These are phyloP conservation scores for Brachionichthys hirsutus DNA, from an alignment of 2,113 vertebrate species.

Conservation along the genomic window DNA sequence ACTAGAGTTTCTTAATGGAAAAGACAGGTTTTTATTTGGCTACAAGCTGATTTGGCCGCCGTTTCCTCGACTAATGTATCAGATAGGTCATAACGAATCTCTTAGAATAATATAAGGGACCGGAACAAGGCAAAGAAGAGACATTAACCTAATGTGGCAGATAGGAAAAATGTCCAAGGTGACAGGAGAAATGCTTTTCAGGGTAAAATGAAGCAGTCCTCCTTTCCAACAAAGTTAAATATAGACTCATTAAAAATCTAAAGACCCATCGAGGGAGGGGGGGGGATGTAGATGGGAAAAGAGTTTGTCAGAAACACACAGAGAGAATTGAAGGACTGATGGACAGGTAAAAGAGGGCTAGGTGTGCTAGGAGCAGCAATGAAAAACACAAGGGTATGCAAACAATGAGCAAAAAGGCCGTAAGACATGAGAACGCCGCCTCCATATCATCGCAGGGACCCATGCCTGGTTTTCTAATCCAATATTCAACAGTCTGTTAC, in stretches of 20 bases:
- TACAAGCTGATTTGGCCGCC: conserved; percentile 44
- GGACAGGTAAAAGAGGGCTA: conserved; percentile 48
- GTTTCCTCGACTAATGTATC: conserved; percentile 64
- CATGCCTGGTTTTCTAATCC: conserved; percentile 32
- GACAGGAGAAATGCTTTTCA: conserved; percentile 62
- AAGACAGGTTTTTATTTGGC: conserved; percentile 60
- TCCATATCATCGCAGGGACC: conserved; percentile 28
- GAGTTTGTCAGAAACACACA: conserved; percentile 43
- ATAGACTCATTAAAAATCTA: conserved; percentile 76
- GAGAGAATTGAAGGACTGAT: conserved; percentile 26
- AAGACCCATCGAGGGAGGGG: conserved; percentile 38
- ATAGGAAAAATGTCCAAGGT: conserved; percentile 63
- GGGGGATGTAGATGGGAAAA: conserved; percentile 17
- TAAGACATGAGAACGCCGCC: conserved; percentile 29
- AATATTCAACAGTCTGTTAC: conserved; percentile 41
- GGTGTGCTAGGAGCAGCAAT: neutral
- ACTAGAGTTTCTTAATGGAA: conserved; percentile 57
- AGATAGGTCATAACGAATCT: conserved; percentile 59
- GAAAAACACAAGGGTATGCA: conserved; percentile 17
- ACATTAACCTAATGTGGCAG: conserved; percentile 41
- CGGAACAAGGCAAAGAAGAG: conserved; percentile 17
- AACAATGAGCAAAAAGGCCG: conserved; percentile 4
- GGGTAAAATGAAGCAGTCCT: conserved; percentile 60
- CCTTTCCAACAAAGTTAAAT: conserved; percentile 62
- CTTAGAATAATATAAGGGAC: conserved; percentile 10